A percentile compares a stretch with the other conserved stretches of the same genome.
phyloP scores from a whole-genome alignment of 2,113 vertebrate genomes.

The Opisthocomus hoazin region DNA sequence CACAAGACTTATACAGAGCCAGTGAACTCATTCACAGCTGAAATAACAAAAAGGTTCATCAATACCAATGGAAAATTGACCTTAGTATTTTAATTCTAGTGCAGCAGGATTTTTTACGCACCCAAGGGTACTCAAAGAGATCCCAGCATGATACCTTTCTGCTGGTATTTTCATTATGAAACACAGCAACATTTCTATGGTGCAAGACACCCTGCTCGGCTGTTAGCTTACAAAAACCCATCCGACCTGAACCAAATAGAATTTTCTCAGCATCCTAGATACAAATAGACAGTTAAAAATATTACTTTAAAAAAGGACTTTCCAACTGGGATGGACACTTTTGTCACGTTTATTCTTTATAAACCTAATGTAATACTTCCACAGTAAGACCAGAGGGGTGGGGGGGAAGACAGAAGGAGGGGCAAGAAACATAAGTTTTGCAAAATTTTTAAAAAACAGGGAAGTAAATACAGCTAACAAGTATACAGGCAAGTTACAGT shows the following conservation, averaged over 20 bases:
- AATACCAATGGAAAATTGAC: not conserved
- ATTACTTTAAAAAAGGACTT: not conserved
- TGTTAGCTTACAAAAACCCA: not conserved
- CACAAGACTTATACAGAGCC: not conserved
- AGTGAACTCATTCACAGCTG: not conserved
- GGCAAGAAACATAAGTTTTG: not conserved
- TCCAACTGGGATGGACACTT: not conserved
- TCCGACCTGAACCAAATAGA: not conserved
- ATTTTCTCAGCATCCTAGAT: not conserved
- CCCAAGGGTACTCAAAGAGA: not conserved
- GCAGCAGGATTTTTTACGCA: not conserved
- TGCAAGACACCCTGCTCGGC: not conserved
- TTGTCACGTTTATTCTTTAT: not conserved
- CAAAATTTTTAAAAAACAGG: not conserved
- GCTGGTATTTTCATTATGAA: not conserved
- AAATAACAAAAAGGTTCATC: not conserved
- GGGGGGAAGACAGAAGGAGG: accelerated
- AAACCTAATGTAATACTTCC: not conserved
- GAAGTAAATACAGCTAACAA: not conserved
- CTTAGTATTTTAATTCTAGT: not conserved
- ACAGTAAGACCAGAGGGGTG: not conserved
- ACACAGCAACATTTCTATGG: not conserved
- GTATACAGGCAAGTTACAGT: not conserved
- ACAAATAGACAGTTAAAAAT: not conserved
- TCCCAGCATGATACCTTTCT: not conserved